These are phyloP conservation scores for Pungitius pungitius DNA, from an alignment of 2,113 vertebrate species.

Conservation along the genomic window DNA sequence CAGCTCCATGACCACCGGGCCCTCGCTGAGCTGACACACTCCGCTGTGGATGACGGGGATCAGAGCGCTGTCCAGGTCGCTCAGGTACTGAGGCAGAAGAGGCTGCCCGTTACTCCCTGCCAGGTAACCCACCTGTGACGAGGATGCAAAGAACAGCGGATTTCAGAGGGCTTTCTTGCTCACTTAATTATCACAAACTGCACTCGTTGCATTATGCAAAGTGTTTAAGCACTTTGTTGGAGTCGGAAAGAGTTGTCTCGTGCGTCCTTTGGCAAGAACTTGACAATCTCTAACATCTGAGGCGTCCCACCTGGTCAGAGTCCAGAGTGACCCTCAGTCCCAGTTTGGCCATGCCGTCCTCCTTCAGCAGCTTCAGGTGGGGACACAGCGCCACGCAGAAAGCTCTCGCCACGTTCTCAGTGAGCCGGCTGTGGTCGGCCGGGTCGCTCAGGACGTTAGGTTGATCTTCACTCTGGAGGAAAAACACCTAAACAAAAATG, in stretches of 20 bases:
- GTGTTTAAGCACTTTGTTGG: no score
- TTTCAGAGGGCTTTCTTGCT: not conserved
- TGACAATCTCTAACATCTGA: no score
- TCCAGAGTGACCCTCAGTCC: slow-evolving; percentile 94
- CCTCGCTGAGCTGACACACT: slow-evolving; percentile 94
- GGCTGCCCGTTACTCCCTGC: slow-evolving; percentile 96
- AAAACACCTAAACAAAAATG: slow-evolving; percentile 87
- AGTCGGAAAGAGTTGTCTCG: no score
- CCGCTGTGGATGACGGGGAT: slow-evolving; percentile 97
- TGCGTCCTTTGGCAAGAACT: no score
- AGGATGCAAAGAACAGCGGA: not conserved
- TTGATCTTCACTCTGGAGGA: slow-evolving; percentile 94
- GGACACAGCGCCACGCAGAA: slow-evolving; percentile 95
- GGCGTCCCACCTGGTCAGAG: slow-evolving; percentile 88
- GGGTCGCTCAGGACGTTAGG: slow-evolving; percentile 90
- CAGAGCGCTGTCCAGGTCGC: slow-evolving; percentile 96
- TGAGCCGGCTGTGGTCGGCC: slow-evolving; percentile 94
- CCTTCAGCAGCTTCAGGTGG: slow-evolving; percentile 94
- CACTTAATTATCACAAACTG: no score
- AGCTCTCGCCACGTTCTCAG: slow-evolving; percentile 93
- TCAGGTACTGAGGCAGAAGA: slow-evolving; percentile 93
- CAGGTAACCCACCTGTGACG: slow-evolving; percentile 92
- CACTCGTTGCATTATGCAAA: no score
- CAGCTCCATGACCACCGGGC: slow-evolving; percentile 95
- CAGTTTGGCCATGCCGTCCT: slow-evolving; percentile 97